Evolutionary conservation across 2,113 vertebrate species (phyloP), one percentile per base, ranked within the genome.

Genomic region (Larimichthys polyactis): DNA sequence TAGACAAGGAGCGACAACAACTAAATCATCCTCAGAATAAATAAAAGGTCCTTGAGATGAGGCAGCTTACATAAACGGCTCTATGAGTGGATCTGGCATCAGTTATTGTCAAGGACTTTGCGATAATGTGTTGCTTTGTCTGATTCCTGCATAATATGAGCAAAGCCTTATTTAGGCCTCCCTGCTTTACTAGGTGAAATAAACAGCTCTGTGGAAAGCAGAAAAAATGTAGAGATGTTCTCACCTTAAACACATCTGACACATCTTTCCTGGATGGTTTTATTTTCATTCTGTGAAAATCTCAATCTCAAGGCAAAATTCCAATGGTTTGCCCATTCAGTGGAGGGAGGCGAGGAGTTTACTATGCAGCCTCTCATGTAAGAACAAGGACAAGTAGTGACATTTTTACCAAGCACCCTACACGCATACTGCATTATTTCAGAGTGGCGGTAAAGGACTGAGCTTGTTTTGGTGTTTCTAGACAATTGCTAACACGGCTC

Each of bases 41-140:
- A 58, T 36, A n/a, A 78, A 52, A 62, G 16, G 12, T 72, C 68
- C 49, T 77, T 71, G 71, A 86, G 3, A 70, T 57, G 68, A 29
- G 27, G 20, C 29, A 40, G 5, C 49, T 65, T 40, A 58, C 43
- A 4, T 60, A 69, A 84, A 83, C 10, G 0, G 5, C 27, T 65
- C 46, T 54, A 29, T 67, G 44, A 59, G 27, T 69, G 55, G 57
- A 59, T 74, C 22, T 14, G 2, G 46, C 22, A 63, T 48, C 32
- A 52, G 75, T 86, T 63, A 58, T 40, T 32, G 3, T 83, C 76
- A 78, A 84, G 76, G 51, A 75, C 79, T 75, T 52, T 57, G 29
- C 17, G 7, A 62, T 54, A 14, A 0, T 15, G 62, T 43, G 55
- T 1, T 22, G 29, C 60, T 67, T 5, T 58, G 73, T 24, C 27